phyloP scores from a whole-genome alignment of 2,797 vertebrate genomes.

The Coregonus suidteri region DNA sequence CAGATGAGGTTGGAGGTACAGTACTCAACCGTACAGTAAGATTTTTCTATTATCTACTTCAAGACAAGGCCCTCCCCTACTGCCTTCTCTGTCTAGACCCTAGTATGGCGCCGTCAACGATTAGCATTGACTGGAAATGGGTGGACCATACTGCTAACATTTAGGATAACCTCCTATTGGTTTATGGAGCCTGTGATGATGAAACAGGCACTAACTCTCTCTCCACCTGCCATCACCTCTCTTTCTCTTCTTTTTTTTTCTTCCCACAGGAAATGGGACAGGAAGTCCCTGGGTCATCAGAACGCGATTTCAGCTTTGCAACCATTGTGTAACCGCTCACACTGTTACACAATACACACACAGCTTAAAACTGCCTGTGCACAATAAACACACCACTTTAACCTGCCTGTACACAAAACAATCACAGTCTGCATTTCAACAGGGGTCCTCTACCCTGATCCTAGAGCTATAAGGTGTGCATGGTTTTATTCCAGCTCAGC shows the following conservation, averaged over 20 bases:
- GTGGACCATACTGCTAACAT: slow-evolving; percentile 24
- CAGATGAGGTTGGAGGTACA: slow-evolving; percentile 42
- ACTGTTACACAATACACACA: background rate
- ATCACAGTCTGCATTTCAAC: slow-evolving; percentile 26
- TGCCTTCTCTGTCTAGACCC: slow-evolving; percentile 32
- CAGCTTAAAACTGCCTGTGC: no score
- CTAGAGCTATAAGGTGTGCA: no score
- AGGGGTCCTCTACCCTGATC: background rate
- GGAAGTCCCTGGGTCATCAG: no score
- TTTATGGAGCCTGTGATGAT: background rate
- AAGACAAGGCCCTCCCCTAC: slow-evolving; percentile 36
- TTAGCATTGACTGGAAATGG: slow-evolving; percentile 49
- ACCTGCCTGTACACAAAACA: no score
- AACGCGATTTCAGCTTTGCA: no score
- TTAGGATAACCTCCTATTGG: background rate
- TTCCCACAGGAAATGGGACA: no score
- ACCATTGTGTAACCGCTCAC: background rate
- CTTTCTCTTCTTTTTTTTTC: no score
- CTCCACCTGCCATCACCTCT: no score
- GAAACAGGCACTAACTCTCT: background rate
- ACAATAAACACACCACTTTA: no score
- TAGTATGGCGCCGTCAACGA: slow-evolving; percentile 45
- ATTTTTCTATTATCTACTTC: slow-evolving; percentile 10
- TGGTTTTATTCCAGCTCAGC: background rate
- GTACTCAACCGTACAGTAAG: background rate